phyloP scores from a whole-genome alignment of 1,140 invertebrate species.

The Brachystomella parvula region DNA sequence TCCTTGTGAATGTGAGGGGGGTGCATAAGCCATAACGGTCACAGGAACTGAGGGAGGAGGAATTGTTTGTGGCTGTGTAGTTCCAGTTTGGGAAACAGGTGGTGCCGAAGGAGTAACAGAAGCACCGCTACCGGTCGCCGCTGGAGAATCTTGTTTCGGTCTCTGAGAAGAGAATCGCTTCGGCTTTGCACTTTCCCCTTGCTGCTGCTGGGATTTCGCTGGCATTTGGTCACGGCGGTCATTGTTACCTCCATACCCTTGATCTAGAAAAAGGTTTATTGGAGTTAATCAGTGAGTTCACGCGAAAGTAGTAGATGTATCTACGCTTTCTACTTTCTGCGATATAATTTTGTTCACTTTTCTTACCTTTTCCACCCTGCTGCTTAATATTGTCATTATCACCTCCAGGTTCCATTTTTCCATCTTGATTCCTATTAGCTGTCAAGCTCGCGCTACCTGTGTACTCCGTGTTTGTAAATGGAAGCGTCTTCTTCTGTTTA shows the following conservation, averaged over 20 bases:
- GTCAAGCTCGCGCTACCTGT: conserved; percentile 27
- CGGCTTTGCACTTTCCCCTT: conserved; percentile 44
- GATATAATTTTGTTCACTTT: no score
- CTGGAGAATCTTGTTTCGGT: conserved; percentile 45
- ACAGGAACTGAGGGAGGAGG: conserved; percentile 24
- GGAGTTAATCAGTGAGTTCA: neutral
- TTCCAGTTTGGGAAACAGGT: conserved; percentile 6
- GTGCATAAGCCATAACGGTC: conserved; percentile 10
- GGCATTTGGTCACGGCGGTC: conserved; percentile 36
- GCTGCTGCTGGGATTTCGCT: conserved; percentile 45
- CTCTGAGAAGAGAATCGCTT: conserved; percentile 67
- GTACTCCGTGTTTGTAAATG: conserved; percentile 37
- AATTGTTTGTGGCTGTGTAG: conserved; percentile 15
- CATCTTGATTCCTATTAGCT: neutral
- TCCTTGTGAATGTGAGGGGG: conserved; percentile 16
- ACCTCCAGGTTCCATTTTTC: no score
- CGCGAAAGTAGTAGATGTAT: no score
- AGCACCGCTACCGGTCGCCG: neutral
- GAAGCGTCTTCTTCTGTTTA: conserved; percentile 13
- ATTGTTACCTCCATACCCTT: neutral
- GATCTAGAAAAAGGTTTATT: neutral
- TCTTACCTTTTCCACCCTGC: no score
- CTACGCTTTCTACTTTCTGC: no score
- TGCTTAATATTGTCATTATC: no score
- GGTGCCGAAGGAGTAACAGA: neutral